A percentile compares a stretch with the other conserved stretches of the same genome.
phyloP scores from a whole-genome alignment of 1,140 invertebrate genomes.

The Akabosia matsudoensis region DNA sequence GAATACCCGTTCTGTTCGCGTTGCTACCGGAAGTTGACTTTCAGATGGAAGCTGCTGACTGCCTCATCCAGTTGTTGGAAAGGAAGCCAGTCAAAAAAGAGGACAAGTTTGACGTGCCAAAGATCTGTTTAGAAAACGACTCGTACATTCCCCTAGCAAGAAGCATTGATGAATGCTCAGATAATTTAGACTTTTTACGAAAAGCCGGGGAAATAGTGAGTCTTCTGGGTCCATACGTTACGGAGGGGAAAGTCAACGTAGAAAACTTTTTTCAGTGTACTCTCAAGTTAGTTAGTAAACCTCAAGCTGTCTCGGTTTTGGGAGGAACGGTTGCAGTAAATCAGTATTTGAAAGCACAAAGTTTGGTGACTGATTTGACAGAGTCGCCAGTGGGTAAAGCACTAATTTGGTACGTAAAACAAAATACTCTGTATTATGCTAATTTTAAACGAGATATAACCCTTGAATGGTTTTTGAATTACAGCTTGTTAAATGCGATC shows the following conservation, averaged over 20 bases:
- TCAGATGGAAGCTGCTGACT: conserved; percentile 35
- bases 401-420: conserved; percentile 21
- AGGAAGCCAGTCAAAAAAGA: conserved; percentile 36
- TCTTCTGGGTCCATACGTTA: not conserved
- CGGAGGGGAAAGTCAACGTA: conserved; percentile 25
- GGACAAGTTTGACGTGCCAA: conserved; percentile 26
- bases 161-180: not conserved
- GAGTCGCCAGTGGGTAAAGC: not conserved
- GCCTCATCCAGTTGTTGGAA: conserved; percentile 36
- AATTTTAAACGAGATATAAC: too few species aligned
- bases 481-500: conserved; percentile 30
- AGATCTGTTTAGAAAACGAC: conserved; percentile 25
- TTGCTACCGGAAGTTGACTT: conserved; percentile 27
- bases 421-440: too few species aligned
- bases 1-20: conserved; percentile 28
- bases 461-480: not conserved
- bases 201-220: conserved; percentile 35
- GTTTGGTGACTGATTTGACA: not conserved
- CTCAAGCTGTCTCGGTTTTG: conserved; percentile 34
- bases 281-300: conserved; percentile 22
- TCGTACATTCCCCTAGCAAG: not conserved
- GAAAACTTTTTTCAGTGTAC: conserved; percentile 31
- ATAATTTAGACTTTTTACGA: conserved; percentile 32
- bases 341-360: conserved; percentile 30
- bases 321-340: conserved; percentile 18